These are phyloP conservation scores for Tribolium freemani DNA, from an alignment of 2,888 invertebrate genomes.

Conservation along the genomic window DNA sequence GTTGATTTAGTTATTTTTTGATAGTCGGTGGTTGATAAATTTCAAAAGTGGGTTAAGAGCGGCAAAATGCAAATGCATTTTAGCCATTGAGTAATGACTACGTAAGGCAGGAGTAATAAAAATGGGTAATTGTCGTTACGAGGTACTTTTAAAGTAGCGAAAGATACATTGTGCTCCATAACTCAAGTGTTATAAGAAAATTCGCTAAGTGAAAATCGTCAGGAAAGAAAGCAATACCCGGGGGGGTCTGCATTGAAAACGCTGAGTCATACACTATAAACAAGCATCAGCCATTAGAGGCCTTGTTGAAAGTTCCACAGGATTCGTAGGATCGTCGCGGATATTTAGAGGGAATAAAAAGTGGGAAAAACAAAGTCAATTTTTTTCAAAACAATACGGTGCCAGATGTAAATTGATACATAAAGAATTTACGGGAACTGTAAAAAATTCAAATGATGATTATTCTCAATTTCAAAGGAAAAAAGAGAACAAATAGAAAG, in stretches of 20 bases:
- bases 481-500: background rate
- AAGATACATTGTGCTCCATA: conserved; percentile 9
- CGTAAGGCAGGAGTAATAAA: background rate
- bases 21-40: background rate
- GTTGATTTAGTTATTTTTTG: conserved; percentile 2
- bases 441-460: conserved; percentile 19
- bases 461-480: conserved; percentile 16
- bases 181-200: conserved; percentile 15
- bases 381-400: conserved; percentile 22
- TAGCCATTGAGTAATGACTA: background rate
- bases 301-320: conserved; percentile 35
- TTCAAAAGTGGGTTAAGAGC: background rate
- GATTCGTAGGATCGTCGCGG: conserved; percentile 23
- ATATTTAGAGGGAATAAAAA: conserved; percentile 39
- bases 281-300: conserved; percentile 45
- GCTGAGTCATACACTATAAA: conserved; percentile 46
- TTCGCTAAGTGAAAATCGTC: conserved; percentile 39
- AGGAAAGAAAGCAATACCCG: conserved; percentile 41
- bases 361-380: conserved; percentile 32
- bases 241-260: conserved; percentile 37
- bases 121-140: conserved; percentile 1
- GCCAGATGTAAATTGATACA: conserved; percentile 17
- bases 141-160: background rate
- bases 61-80: background rate
- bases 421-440: conserved; percentile 13